Conservation (phyloP, 2,888 invertebrate genomes). For the Cheilosia scutellata region DNA sequence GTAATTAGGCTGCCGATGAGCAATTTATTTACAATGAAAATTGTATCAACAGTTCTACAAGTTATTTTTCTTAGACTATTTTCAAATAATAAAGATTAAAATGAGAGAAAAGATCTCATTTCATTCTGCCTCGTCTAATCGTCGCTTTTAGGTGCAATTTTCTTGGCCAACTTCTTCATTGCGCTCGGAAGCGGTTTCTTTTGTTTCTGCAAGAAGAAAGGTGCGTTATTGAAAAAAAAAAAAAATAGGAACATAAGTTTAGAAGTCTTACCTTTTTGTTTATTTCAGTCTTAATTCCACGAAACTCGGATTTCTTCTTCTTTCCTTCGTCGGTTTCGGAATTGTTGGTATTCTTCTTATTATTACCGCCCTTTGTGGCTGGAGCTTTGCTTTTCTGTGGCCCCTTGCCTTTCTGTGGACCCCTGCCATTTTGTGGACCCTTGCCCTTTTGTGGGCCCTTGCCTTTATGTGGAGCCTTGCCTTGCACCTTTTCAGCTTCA, state of each 20-base stretch:
- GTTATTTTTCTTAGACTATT: no score
- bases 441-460: constrained; percentile 20
- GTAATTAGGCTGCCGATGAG: no score
- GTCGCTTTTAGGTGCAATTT: constrained; percentile 81
- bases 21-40: no score
- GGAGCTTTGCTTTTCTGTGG: constrained; percentile 66
- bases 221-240: not conserved
- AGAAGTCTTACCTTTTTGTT: constrained; percentile 77
- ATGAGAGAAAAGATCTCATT: not conserved
- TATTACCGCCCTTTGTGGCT: not conserved
- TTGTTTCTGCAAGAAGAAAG: constrained; percentile 75
- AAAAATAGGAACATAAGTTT: not conserved
- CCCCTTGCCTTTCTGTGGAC: constrained; percentile 75
- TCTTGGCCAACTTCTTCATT: constrained; percentile 80
- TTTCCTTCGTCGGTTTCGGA: constrained; percentile 33
- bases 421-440: constrained; percentile 74
- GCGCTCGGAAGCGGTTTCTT: constrained; percentile 79
- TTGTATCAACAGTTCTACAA: no score
- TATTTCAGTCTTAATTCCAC: constrained; percentile 80
- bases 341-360: not conserved
- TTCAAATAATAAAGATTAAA: no score
- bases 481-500: constrained; percentile 61
- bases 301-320: constrained; percentile 81
- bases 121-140: constrained; percentile 11
- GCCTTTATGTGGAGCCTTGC: not conserved